phyloP scores from a whole-genome alignment of 2,113 vertebrate genomes.

The Heterotis niloticus region DNA sequence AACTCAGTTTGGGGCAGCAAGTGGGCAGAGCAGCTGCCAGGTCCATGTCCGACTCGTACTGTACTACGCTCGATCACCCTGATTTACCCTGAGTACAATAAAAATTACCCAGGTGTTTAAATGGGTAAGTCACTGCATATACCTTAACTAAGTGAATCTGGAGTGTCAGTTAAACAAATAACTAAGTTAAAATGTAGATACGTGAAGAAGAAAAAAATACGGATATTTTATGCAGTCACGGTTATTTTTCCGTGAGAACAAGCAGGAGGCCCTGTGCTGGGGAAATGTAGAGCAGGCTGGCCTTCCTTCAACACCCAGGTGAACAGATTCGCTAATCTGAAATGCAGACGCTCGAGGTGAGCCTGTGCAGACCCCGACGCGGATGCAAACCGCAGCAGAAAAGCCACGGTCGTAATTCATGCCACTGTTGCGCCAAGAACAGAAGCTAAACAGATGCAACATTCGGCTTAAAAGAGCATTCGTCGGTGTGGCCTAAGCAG shows the following conservation, averaged over 20 bases:
- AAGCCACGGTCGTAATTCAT: constrained; percentile 4
- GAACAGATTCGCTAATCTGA: constrained; percentile 34
- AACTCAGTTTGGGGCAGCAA: no score
- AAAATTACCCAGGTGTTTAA: no score
- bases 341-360: constrained; percentile 12
- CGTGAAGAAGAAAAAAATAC: background rate
- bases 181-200: background rate
- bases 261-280: background rate
- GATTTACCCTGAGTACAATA: no score
- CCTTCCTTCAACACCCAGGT: constrained; percentile 32
- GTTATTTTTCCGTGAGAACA: background rate
- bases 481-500: background rate
- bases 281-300: background rate
- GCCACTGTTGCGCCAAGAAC: background rate
- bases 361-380: background rate
- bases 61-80: no score
- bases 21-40: no score
- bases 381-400: constrained; percentile 8
- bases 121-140: no score
- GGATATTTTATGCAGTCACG: constrained; percentile 4
- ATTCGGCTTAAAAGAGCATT: constrained; percentile 15
- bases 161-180: background rate
- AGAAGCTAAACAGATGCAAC: constrained; percentile 15
- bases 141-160: background rate
- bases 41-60: no score